Base-by-base conservation (phyloP, 1,140 invertebrate species). In the Caenorhabditis remanei region DNA sequence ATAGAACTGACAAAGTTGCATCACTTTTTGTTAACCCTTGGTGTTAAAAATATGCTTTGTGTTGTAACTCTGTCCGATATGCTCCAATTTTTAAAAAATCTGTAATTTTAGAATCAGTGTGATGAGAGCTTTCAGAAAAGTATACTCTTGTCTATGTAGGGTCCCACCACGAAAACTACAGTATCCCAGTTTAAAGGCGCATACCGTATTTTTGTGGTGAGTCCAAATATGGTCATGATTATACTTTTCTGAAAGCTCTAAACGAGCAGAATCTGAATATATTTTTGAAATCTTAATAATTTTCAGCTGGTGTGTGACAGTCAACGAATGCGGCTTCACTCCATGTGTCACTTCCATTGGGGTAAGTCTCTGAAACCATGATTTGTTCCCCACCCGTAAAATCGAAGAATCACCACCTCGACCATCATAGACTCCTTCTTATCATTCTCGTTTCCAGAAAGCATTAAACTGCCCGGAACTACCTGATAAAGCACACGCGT, bases 401-500 rank as follows among this genome's bases (percentile, higher is more conserved):
- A 61, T n/a, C 56, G n/a, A 61, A 61, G 1, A 24, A 61, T 61
- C 56, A 61, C n/a, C n/a, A n/a, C n/a, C n/a, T n/a, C n/a, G n/a
- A n/a, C n/a, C n/a, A n/a, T n/a, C n/a, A n/a, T 65, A 0, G 4
- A 41, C 7, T 4, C 63, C 2, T 24, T 40, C 7, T 13, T 19
- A 65, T 8, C 40, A 40, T 40, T 19, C 8, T 40, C 7, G 63
- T 46, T 71, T 71, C 41, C 65, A 71, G 65, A 71, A 71, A 71
- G 40, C 65, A 71, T 40, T 71, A 43, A 71, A 71, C 65, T 71
- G 65, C 43, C 65, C 65, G 65, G 65, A 71, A 71, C 43, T 71
- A 46, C 65, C 65, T 71, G 65, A 71, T 71, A 71, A 71, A n/a
- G 65, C 65, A 46, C 65, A 71, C 41, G 65, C 65, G 11, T 71